Evolutionary conservation across 2,797 vertebrate species (phyloP), one percentile per base, ranked within the genome.

Genomic region (Erpetoichthys calabaricus): DNA sequence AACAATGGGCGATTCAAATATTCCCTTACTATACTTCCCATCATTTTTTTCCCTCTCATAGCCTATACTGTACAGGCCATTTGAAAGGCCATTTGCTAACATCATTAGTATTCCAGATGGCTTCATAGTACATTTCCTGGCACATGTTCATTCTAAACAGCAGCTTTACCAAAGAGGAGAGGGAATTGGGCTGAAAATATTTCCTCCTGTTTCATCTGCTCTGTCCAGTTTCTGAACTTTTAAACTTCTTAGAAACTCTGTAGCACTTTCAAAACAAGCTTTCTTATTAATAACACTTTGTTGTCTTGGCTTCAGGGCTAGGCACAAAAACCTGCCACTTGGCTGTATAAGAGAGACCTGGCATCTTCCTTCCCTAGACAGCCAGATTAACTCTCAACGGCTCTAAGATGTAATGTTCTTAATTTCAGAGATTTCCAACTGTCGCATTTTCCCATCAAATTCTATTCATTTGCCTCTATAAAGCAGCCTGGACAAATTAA

Each of bases 51-150:
- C 49, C 47, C 7, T 49, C n/a, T 49, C n/a, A 52, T 62, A 68
- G 52, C 43, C 25, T 53, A 6, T 25, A 4, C 25, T 53, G 6
- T 25, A 4, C 52, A 5, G 52, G 52, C 52, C 43, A 42, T 2
- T 6, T 25, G 60, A 73, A 65, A 64, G 64, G 68, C 72, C 65
- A 73, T 77, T 59, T 64, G 51, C 59, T 55, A 64, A 71, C 68
- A 80, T 81, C 73, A 80, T 81, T 78, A 77, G 71, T 71, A 76
- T 79, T 80, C 77, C 79, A 81, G 72, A 78, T 76, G 76, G 72
- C 74, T 77, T 74, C 64, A 68, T 76, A 81, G 79, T 83, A 82
- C 74, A 82, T 81, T 81, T 81, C 76, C 80, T 81, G 77, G 77
- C 76, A 82, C 74, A 75, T 68, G 67, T 64, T 75, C 59, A 4